phyloP scores from a whole-genome alignment of 2,888 invertebrate species.

The Geotrupes spiniger region DNA sequence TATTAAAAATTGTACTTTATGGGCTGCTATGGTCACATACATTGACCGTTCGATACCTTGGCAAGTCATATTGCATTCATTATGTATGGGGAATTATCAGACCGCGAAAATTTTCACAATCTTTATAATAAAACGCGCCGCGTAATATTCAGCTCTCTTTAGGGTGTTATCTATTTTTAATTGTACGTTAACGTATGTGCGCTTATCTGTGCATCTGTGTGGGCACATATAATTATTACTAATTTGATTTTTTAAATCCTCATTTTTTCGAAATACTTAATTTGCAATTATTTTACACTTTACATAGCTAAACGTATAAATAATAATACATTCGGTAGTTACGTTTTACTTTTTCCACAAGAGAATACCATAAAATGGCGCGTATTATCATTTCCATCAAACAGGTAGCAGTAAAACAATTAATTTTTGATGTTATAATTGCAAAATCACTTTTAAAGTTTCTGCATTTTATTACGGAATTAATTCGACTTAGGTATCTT shows the following conservation, averaged over 20 bases:
- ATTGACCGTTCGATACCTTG: constrained; percentile 16
- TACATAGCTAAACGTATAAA: too few relatives aligned
- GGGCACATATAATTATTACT: constrained; percentile 1
- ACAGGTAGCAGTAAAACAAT: too few relatives aligned
- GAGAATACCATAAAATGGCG: too few relatives aligned
- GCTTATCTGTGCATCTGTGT: constrained; percentile 9
- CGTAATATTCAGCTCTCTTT: constrained; percentile 22
- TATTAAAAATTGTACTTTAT: constrained; percentile 28
- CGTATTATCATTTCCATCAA: too few relatives aligned
- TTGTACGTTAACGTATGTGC: neutral
- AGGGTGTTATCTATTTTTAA: constrained; percentile 14
- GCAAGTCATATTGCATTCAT: constrained; percentile 17
- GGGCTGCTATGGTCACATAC: constrained; percentile 22
- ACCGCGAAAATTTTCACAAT: constrained; percentile 32
- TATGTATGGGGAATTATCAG: constrained; percentile 25
- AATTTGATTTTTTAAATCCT: neutral
- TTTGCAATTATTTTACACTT: constrained; percentile 1
- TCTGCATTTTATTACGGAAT: too few relatives aligned
- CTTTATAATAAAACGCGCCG: constrained; percentile 25
- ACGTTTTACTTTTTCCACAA: too few relatives aligned
- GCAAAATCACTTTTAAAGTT: too few relatives aligned
- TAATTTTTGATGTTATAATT: too few relatives aligned
- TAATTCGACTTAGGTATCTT: too few relatives aligned
- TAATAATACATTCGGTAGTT: too few relatives aligned
- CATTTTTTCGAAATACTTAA: neutral